Base-by-base conservation (phyloP, 1,140 invertebrate species). In the Ceratina calcarata region DNA sequence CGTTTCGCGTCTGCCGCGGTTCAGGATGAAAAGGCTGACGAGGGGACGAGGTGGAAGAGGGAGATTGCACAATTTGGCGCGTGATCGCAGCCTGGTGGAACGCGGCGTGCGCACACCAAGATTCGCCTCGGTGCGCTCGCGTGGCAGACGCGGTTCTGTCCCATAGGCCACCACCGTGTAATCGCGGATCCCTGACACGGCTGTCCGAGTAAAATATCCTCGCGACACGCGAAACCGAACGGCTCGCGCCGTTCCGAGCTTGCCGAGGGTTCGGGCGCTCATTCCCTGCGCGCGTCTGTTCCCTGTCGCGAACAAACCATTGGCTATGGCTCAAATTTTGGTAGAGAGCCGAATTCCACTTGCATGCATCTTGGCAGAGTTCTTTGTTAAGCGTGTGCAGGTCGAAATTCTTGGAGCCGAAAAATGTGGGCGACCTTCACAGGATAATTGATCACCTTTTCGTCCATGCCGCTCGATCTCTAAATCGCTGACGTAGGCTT, bases 1-100 rank as follows among this genome's bases (percentile, higher is more conserved):
- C 32, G 32, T 37, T 37, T 37, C 32, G 2, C 32, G 32, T 24
- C 18, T 20, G 16, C 15, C 55, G 27, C 60, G 62, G 62, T 58
- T 22, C 51, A 12, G 7, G 58, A 32, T 22, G 18, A 66, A 55
- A 32, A 8, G 53, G 10, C 18, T 18, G 12, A 45, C 51, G 70
- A 45, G 45, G 62, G 70, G 49, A 20, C 13, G 20, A 65, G 24
- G 37, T 45, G 10, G 61, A 60, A 57, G 37, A 78, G 62, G 61
- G 22, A 37, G 53, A 84, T 85, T 84, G 83, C 78, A 84, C 82
- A 85, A 84, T 85, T 81, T 70, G 82, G 82, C 78, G 66, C 83
- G 73, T 85, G 78, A 85, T 83, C 68, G 68, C 74, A 81, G 18
- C 73, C 58, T 62, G 82, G 68, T 81, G 58, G 83, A 77, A 84